phyloP scores from a whole-genome alignment of 2,113 vertebrate species.

The Nothocercus julius region DNA sequence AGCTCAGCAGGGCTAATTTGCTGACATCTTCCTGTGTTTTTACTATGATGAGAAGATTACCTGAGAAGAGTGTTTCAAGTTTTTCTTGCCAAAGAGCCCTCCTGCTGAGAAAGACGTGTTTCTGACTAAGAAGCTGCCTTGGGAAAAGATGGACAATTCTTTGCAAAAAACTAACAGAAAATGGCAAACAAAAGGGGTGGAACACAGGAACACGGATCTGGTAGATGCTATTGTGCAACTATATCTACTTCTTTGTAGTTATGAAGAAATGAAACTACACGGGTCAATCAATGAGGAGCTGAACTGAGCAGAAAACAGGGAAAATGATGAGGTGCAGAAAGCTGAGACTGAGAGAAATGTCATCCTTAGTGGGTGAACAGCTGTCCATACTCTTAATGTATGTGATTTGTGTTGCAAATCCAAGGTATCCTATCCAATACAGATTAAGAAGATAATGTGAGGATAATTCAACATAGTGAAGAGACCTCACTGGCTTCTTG shows the following conservation, averaged over 20 bases:
- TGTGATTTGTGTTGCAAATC: neutral
- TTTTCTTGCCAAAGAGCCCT: neutral
- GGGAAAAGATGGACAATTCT: neutral
- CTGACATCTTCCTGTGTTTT: neutral
- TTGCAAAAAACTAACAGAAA: neutral
- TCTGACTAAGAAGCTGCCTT: neutral
- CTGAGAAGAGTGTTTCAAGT: neutral
- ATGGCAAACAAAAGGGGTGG: neutral
- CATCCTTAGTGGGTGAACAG: neutral
- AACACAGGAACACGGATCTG: neutral
- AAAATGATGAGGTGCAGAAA: neutral
- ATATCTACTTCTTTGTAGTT: neutral
- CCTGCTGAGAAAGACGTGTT: neutral
- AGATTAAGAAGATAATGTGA: neutral
- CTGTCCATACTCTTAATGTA: neutral
- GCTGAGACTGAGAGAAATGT: neutral
- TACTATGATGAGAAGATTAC: neutral
- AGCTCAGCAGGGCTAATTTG: neutral
- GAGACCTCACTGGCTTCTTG: neutral
- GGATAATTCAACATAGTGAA: neutral
- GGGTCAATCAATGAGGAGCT: neutral
- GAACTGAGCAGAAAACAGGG: neutral
- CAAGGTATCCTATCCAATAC: neutral
- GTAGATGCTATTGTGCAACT: rapidly evolving
- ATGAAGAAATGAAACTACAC: neutral